Conservation (phyloP, 1,140 invertebrate genomes). For the Caenorhabditis briggsae region DNA sequence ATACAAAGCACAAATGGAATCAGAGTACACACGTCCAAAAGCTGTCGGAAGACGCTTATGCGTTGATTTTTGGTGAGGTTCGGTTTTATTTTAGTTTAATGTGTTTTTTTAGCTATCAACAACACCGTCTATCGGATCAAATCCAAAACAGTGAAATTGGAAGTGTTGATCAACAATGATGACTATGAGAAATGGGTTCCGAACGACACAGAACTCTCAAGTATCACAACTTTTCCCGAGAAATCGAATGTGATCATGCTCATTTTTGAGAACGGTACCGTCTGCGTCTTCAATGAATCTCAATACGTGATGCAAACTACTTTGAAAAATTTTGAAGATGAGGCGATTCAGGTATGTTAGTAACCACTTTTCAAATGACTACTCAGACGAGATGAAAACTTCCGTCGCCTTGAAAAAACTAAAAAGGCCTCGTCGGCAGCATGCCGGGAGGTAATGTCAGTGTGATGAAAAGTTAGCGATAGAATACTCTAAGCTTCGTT, state of each 20-base stretch:
- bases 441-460: too few relatives aligned
- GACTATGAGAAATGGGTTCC: slow-evolving; percentile 21
- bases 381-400: too few relatives aligned
- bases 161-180: not conserved
- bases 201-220: not conserved
- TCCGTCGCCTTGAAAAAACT: too few relatives aligned
- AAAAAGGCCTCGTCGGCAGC: too few relatives aligned
- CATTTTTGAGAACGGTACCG: not conserved
- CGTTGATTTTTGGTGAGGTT: slow-evolving; percentile 4
- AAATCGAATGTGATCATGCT: not conserved
- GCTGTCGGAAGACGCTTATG: not conserved
- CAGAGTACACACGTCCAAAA: not conserved
- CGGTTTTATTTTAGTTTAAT: not conserved
- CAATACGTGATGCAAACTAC: not conserved
- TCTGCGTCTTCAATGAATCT: slow-evolving; percentile 35
- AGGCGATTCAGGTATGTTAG: not conserved
- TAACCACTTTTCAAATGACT: too few relatives aligned
- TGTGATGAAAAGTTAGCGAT: too few relatives aligned
- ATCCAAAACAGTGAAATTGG: slow-evolving; percentile 1
- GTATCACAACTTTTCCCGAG: not conserved
- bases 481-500: too few relatives aligned
- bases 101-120: not conserved
- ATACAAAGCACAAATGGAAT: slow-evolving; percentile 4
- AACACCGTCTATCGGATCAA: slow-evolving; percentile 42
- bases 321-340: slow-evolving; percentile 21